These are phyloP conservation scores for Thamnophis sirtalis DNA, from an alignment of 2,113 vertebrate genomes.

Conservation along the genomic window DNA sequence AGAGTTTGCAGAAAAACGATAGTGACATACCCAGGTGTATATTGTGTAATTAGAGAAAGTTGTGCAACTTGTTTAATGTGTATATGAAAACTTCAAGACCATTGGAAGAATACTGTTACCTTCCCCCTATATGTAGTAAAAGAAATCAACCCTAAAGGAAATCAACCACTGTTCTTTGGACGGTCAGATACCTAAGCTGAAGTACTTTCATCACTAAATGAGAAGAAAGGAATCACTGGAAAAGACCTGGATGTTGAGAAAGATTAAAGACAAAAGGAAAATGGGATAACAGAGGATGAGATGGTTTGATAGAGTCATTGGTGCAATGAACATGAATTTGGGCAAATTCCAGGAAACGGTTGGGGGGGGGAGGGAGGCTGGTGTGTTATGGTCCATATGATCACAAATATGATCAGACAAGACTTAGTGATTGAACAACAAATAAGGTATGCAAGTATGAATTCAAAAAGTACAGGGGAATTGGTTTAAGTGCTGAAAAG, in stretches of 20 bases:
- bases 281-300: background rate
- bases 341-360: background rate
- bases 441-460: background rate
- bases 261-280: background rate
- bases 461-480: background rate
- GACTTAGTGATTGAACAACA: too few relatives aligned
- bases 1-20: background rate
- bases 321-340: background rate
- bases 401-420: too few relatives aligned
- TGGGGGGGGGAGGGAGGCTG: too few relatives aligned
- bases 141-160: too few relatives aligned
- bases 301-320: background rate
- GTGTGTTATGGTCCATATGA: too few relatives aligned
- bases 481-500: background rate
- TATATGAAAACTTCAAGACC: background rate
- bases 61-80: background rate
- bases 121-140: background rate
- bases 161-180: too few relatives aligned
- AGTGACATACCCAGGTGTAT: background rate
- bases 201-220: background rate
- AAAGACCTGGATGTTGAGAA: background rate
- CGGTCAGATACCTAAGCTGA: background rate
- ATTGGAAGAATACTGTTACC: background rate
- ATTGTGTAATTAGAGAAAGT: background rate
- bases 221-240: background rate